Conservation (phyloP, 1,140 invertebrate genomes). For the Planococcus citri region DNA sequence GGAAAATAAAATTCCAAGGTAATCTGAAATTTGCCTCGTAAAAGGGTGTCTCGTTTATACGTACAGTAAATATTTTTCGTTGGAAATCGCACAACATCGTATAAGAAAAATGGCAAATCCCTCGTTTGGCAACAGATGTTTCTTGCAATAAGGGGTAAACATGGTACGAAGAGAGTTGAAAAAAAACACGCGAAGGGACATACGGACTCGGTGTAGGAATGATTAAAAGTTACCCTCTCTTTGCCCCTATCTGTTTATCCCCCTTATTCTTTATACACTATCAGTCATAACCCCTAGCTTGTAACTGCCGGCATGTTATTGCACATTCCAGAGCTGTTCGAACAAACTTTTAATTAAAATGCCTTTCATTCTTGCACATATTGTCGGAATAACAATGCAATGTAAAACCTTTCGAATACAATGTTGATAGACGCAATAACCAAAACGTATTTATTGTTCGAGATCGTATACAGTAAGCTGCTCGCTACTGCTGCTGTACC, state of each 20-base stretch:
- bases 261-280: conserved; percentile 8
- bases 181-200: conserved; percentile 10
- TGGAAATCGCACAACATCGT: neutral
- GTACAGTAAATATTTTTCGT: neutral
- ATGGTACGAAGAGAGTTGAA: too few relatives aligned
- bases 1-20: neutral
- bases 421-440: conserved; percentile 14
- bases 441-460: conserved; percentile 13
- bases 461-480: neutral
- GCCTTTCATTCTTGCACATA: conserved; percentile 15
- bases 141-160: neutral
- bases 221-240: conserved; percentile 14
- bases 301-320: neutral
- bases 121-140: neutral
- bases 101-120: neutral
- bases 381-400: conserved; percentile 12
- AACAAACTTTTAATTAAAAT: conserved; percentile 16
- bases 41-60: too few relatives aligned
- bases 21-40: neutral
- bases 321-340: neutral
- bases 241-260: too few relatives aligned
- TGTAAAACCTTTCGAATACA: conserved; percentile 11
- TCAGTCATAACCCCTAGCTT: conserved; percentile 13
- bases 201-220: conserved; percentile 5
- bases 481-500: too few relatives aligned